Conservation (phyloP, 2,888 invertebrate species). For the Hipparchia sbordonii region DNA sequence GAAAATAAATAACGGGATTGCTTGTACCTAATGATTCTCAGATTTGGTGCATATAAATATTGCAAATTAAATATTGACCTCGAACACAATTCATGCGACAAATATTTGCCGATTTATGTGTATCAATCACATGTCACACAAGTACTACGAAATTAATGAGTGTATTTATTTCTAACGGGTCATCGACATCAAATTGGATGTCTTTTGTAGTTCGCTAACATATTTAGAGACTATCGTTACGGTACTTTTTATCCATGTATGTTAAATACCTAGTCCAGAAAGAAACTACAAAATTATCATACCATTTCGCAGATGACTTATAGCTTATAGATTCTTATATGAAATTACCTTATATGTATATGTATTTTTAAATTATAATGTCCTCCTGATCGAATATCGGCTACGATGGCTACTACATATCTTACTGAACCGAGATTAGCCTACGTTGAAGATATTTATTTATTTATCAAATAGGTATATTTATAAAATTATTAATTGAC, state of each 20-base stretch:
- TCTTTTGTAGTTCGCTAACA: constrained; percentile 34
- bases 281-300: not conserved
- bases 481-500: too few relatives aligned
- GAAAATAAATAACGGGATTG: too few relatives aligned
- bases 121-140: constrained; percentile 43
- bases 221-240: constrained; percentile 32
- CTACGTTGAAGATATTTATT: too few relatives aligned
- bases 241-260: constrained; percentile 30
- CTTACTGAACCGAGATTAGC: too few relatives aligned
- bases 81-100: constrained; percentile 21
- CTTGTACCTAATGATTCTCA: not conserved
- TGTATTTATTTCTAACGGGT: constrained; percentile 48
- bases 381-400: too few relatives aligned
- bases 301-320: not conserved
- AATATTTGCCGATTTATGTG: constrained; percentile 36
- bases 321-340: not conserved
- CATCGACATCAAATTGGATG: constrained; percentile 46
- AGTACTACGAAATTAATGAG: constrained; percentile 42
- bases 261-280: constrained; percentile 5
- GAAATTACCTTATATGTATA: not conserved
- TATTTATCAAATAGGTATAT: too few relatives aligned
- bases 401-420: too few relatives aligned
- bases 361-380: not conserved
- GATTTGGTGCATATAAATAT: constrained; percentile 39
- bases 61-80: constrained; percentile 25